Conservation (phyloP, 1,140 invertebrate species). For the Elysia chlorotica region DNA sequence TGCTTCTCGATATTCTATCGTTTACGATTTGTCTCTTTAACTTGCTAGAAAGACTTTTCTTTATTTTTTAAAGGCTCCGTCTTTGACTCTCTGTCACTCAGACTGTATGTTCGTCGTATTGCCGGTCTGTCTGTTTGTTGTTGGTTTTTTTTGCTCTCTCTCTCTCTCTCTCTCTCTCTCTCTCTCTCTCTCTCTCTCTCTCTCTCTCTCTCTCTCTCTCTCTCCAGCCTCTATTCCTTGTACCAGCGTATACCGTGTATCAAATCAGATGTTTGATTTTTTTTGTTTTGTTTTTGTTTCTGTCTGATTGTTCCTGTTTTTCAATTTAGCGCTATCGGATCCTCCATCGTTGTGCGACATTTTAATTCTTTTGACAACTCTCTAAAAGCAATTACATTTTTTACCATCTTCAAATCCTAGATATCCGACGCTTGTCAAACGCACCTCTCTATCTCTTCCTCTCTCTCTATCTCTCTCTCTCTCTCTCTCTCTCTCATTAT, state of each 20-base stretch:
- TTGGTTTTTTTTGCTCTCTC: slow-evolving; percentile 10
- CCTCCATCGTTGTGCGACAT: too few relatives aligned
- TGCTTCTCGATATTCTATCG: too few relatives aligned
- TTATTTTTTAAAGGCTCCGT: not conserved
- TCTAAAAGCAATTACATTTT: too few relatives aligned
- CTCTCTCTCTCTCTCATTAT: not conserved
- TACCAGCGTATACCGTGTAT: too few relatives aligned
- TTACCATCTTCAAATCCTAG: too few relatives aligned
- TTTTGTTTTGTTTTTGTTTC: slow-evolving; percentile 15
- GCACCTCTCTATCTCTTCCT: slow-evolving; percentile 1
- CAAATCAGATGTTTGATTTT: too few relatives aligned
- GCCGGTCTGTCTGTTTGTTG: too few relatives aligned
- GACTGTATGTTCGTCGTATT: not conserved
- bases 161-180: slow-evolving; percentile 17
- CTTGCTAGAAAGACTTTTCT: not conserved
- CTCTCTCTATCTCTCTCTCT: slow-evolving; percentile 5
- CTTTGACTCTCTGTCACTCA: not conserved
- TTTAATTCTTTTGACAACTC: too few relatives aligned
- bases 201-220: slow-evolving; percentile 16
- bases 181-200: slow-evolving; percentile 19
- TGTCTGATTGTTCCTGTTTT: slow-evolving; percentile 11
- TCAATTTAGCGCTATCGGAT: not conserved
- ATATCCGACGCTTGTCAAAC: too few relatives aligned
- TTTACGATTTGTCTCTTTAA: not conserved
- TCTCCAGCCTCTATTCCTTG: not conserved